phyloP scores from a whole-genome alignment of 92 coral and sea anemone species.

The Heliopora coerulea region DNA sequence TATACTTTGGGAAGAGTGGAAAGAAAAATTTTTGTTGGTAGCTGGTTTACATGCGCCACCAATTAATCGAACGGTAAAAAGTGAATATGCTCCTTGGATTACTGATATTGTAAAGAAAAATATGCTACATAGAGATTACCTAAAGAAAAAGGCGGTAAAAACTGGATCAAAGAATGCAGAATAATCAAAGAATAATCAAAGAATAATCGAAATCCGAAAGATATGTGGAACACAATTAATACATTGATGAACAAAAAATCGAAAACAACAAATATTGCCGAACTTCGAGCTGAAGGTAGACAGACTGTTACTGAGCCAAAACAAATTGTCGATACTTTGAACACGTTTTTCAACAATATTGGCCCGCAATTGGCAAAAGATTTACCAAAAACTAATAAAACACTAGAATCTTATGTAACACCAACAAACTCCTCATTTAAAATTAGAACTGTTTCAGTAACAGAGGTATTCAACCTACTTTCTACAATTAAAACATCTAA shows the following conservation, averaged over 20 bases:
- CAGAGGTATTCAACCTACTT: slow-evolving; percentile 1
- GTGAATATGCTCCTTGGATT: not conserved
- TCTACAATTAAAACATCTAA: not conserved
- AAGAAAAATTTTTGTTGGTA: not conserved
- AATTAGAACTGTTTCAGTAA: not conserved
- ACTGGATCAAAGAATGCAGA: no score
- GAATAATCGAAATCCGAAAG: slow-evolving; percentile 8
- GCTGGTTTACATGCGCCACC: not conserved
- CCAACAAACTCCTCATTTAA: not conserved
- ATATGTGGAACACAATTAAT: slow-evolving; percentile 12
- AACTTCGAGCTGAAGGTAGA: not conserved
- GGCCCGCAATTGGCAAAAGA: not conserved
- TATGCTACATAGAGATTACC: not conserved
- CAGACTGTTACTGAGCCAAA: not conserved
- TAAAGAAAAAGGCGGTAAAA: slow-evolving; percentile 6
- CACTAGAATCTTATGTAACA: not conserved
- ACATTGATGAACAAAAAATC: not conserved
- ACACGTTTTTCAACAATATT: not conserved
- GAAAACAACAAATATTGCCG: slow-evolving; percentile 1
- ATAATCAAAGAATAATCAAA: no score
- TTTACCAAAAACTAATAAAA: not conserved
- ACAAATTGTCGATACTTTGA: not conserved
- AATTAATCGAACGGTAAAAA: not conserved
- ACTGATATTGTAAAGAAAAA: not conserved
- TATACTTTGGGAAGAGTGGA: slow-evolving; percentile 1